These are phyloP conservation scores for Orthonevra nobilis DNA, from an alignment of 2,888 invertebrate genomes.

Conservation along the genomic window DNA sequence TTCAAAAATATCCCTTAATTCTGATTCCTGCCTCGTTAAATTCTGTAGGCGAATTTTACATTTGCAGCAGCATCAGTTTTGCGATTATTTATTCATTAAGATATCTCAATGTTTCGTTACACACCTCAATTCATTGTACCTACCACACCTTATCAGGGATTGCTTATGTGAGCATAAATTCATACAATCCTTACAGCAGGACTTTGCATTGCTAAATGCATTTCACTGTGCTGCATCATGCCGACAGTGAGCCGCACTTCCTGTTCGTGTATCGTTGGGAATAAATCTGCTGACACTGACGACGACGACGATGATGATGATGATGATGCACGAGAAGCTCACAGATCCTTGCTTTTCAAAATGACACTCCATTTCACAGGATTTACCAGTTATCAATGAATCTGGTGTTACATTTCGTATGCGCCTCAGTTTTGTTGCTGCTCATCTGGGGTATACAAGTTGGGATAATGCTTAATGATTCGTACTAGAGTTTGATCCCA, in stretches of 20 bases:
- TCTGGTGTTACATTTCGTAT: conserved; percentile 28
- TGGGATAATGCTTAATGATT: conserved; percentile 30
- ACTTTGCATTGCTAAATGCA: conserved; percentile 44
- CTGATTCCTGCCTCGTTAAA: no score
- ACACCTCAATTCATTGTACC: conserved; percentile 56
- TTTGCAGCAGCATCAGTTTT: no score
- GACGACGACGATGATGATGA: conserved; percentile 3
- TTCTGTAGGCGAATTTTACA: no score
- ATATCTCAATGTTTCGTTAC: conserved; percentile 44
- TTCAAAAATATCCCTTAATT: no score
- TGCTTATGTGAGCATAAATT: conserved; percentile 65
- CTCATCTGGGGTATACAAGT: not conserved
- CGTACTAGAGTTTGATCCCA: conserved; percentile 5
- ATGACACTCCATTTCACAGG: conserved; percentile 63
- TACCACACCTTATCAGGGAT: conserved; percentile 53
- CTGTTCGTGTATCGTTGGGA: conserved; percentile 32
- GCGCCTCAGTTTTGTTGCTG: not conserved
- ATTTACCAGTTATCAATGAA: conserved; percentile 60
- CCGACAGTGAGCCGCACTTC: conserved; percentile 16
- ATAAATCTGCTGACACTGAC: conserved; percentile 52
- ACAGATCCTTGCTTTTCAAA: conserved; percentile 44
- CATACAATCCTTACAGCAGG: not conserved
- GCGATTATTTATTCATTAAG: conserved; percentile 64
- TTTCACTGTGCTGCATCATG: conserved; percentile 15
- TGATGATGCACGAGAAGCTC: conserved; percentile 22